A percentile compares a stretch with the other conserved stretches of the same genome.
These are phyloP conservation scores for Heptranchias perlo DNA, from an alignment of 2,113 vertebrate species.

Conservation along the genomic window DNA sequence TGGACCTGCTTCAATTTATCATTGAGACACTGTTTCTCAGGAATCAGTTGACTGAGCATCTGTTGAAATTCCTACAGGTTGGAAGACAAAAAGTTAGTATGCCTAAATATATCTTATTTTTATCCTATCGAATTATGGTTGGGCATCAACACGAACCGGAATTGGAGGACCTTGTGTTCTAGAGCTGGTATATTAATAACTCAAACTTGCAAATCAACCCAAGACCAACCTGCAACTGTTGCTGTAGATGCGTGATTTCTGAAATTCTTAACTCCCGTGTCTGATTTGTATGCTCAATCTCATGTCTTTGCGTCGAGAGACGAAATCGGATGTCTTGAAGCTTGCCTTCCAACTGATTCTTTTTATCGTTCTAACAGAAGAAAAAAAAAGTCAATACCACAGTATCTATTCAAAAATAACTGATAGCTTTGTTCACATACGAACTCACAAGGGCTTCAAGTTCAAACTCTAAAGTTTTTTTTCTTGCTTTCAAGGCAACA, in stretches of 20 bases:
- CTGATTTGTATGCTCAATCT: constrained; percentile 93
- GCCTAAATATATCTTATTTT: neutral
- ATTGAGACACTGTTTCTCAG: constrained; percentile 90
- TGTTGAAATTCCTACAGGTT: constrained; percentile 89
- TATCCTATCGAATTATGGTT: neutral
- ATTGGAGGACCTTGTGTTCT: neutral
- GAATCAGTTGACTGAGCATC: constrained; percentile 88
- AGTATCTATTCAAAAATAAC: neutral
- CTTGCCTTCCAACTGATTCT: constrained; percentile 87
- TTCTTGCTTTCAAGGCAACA: constrained; percentile 88
- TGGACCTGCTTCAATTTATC: constrained; percentile 94
- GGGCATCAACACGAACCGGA: neutral
- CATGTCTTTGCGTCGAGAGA: constrained; percentile 79
- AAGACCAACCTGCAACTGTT: constrained; percentile 80
- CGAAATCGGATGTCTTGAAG: constrained; percentile 90
- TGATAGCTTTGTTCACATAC: no score
- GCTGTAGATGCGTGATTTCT: constrained; percentile 90
- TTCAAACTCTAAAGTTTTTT: constrained; percentile 95
- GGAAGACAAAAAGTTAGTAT: neutral
- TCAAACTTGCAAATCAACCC: neutral
- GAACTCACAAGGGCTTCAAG: constrained; percentile 84
- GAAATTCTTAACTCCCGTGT: constrained; percentile 85
- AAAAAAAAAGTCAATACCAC: neutral
- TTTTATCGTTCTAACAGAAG: constrained; percentile 81
- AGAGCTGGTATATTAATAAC: neutral